Percentiles rank a stretch among this genome's conserved stretches.
Evolutionary conservation across 2,888 invertebrate species (phyloP).

Genomic region (Apodemia hepburni): DNA sequence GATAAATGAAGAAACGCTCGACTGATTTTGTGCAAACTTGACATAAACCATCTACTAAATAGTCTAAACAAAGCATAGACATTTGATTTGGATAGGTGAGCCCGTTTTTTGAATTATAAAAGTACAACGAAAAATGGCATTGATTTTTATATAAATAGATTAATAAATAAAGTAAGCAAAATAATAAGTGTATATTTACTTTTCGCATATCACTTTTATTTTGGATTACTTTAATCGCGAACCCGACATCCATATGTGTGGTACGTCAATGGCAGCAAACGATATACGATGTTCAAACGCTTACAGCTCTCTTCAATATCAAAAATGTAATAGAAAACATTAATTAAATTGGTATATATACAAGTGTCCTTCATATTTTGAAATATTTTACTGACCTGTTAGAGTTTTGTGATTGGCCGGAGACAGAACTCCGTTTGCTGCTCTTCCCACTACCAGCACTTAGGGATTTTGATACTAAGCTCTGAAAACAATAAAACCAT

Average conservation of each 20-base stretch:
- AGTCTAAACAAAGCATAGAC: no score
- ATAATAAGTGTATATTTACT: no score
- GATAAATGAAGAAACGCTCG: no score
- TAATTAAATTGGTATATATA: slow-evolving; percentile 19
- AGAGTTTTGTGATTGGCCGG: slow-evolving; percentile 67
- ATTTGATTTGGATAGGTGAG: no score
- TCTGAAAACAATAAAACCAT: slow-evolving; percentile 44
- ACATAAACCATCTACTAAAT: no score
- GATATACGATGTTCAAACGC: slow-evolving; percentile 17
- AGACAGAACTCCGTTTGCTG: slow-evolving; percentile 71
- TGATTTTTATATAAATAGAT: no score
- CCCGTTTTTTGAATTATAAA: no score
- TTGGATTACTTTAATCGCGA: background rate
- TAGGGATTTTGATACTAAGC: slow-evolving; percentile 69
- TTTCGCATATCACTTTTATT: no score
- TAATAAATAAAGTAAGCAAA: no score
- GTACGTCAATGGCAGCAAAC: slow-evolving; percentile 15
- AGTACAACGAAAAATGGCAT: no score
- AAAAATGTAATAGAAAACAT: slow-evolving; percentile 19
- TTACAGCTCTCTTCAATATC: slow-evolving; percentile 15
- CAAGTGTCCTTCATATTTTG: slow-evolving; percentile 8
- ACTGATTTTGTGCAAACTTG: no score
- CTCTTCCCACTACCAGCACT: slow-evolving; percentile 69
- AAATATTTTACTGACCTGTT: slow-evolving; percentile 58
- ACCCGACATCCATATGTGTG: background rate